These are phyloP conservation scores for Vanessa cardui DNA, from an alignment of 2,888 invertebrate genomes.

Conservation along the genomic window DNA sequence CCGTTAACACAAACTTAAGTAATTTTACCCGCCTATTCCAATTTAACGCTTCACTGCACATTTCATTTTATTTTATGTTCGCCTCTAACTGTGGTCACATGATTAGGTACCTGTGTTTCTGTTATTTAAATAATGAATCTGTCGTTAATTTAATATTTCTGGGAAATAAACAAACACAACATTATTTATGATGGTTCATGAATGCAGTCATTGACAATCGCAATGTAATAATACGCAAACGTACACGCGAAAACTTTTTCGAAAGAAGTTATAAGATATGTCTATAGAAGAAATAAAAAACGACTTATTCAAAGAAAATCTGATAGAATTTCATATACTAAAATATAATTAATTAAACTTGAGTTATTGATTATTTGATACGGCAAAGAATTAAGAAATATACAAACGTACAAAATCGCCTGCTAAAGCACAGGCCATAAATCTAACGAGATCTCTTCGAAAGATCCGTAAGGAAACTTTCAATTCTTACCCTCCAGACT, in stretches of 20 bases:
- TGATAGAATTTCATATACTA: no score
- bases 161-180: not conserved
- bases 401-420: no score
- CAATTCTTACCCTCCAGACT: not conserved
- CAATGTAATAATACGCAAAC: not conserved
- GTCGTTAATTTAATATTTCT: not conserved
- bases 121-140: not conserved
- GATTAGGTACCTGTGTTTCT: slow-evolving; percentile 7
- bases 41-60: slow-evolving; percentile 37
- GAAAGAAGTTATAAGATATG: no score
- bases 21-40: slow-evolving; percentile 37
- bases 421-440: no score
- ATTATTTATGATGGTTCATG: no score
- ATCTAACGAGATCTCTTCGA: not conserved
- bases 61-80: slow-evolving; percentile 29
- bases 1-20: slow-evolving; percentile 35
- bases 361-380: no score
- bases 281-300: no score
- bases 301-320: no score
- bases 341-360: no score
- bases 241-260: no score
- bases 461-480: not conserved
- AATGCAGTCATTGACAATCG: no score
- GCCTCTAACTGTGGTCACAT: slow-evolving; percentile 21
- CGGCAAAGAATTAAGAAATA: no score